Conservation (phyloP, 2,888 invertebrate species). For the Scaptomyza caliginosa region DNA sequence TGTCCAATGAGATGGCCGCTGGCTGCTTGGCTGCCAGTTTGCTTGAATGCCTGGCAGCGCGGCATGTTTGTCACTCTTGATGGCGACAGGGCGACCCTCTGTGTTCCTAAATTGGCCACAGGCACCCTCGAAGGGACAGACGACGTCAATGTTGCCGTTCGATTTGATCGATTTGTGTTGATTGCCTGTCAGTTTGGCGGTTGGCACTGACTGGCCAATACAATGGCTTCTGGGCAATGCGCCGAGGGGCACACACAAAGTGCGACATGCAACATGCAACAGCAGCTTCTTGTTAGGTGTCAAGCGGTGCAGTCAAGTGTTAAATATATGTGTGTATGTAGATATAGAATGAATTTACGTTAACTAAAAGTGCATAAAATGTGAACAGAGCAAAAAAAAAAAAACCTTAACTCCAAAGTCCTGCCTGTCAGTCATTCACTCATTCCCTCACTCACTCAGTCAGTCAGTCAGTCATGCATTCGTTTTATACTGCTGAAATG, state of each 20-base stretch:
- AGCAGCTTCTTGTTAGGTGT: slow-evolving; percentile 70
- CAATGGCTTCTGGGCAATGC: slow-evolving; percentile 58
- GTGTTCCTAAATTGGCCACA: slow-evolving; percentile 65
- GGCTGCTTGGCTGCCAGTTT: slow-evolving; percentile 2
- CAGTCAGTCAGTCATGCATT: slow-evolving; percentile 36
- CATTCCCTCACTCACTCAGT: slow-evolving; percentile 36
- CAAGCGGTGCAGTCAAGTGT: slow-evolving; percentile 74
- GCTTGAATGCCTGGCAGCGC: slow-evolving; percentile 25
- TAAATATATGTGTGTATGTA: slow-evolving; percentile 66
- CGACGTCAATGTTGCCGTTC: slow-evolving; percentile 45
- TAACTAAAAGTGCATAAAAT: slow-evolving; percentile 79
- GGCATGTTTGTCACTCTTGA: slow-evolving; percentile 64
- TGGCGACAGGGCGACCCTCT: slow-evolving; percentile 35
- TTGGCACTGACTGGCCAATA: slow-evolving; percentile 41
- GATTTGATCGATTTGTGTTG: slow-evolving; percentile 78
- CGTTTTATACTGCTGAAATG: slow-evolving; percentile 61
- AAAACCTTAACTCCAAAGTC: slow-evolving; percentile 47
- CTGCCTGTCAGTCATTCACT: slow-evolving; percentile 43
- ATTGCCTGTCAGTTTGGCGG: slow-evolving; percentile 69
- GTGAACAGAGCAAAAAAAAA: slow-evolving; percentile 25
- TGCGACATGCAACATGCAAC: slow-evolving; percentile 2
- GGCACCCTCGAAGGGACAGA: slow-evolving; percentile 33
- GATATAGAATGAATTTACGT: slow-evolving; percentile 61
- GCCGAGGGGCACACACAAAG: slow-evolving; percentile 1
- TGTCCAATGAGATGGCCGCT: slow-evolving; percentile 9